Conservation (phyloP, 2,113 vertebrate species). For the Pseudois nayaur region DNA sequence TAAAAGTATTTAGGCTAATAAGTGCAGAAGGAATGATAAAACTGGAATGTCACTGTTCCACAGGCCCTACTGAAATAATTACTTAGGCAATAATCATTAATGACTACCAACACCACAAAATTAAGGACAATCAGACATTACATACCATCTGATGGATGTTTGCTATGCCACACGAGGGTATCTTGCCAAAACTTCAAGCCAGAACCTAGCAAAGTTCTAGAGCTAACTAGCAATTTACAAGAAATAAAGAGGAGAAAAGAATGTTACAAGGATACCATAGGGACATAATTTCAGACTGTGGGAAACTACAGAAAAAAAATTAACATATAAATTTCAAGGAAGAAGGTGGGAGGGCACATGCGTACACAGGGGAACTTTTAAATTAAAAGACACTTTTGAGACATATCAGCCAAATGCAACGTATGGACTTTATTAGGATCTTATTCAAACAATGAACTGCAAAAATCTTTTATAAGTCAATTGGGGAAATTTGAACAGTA, state of each 20-base stretch:
- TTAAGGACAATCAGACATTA: background rate
- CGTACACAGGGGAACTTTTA: background rate
- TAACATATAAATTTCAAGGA: background rate
- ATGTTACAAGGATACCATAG: background rate
- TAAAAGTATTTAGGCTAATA: background rate
- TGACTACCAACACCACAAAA: background rate
- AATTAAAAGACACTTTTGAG: background rate
- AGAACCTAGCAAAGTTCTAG: background rate
- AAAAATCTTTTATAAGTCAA: conserved; percentile 1
- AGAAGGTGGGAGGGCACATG: background rate
- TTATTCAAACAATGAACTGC: background rate
- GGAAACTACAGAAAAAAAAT: background rate
- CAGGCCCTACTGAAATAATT: background rate
- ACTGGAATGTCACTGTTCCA: background rate
- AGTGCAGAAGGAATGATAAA: background rate
- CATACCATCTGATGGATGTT: background rate
- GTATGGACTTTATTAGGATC: background rate
- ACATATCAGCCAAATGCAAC: background rate
- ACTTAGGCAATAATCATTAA: background rate
- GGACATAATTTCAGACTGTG: background rate
- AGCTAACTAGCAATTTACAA: background rate
- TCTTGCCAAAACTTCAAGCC: background rate
- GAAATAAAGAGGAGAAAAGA: background rate
- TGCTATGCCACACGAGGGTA: background rate
- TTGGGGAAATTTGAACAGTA: background rate